phyloP scores from a whole-genome alignment of 2,113 vertebrate genomes.

The Prionailurus viverrinus region DNA sequence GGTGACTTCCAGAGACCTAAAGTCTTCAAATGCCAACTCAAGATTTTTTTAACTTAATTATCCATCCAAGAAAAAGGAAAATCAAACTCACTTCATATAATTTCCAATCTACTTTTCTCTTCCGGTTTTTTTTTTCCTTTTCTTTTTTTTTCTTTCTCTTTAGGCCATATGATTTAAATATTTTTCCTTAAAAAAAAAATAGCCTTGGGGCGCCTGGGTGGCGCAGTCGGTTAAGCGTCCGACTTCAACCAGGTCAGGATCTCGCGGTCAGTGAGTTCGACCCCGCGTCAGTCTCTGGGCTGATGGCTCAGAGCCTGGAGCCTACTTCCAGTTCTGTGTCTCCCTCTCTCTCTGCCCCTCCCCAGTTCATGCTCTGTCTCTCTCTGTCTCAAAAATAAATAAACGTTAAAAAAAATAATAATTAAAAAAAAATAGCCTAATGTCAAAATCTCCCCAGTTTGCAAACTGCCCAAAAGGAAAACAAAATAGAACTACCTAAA shows the following conservation, averaged over 20 bases:
- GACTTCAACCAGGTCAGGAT: too few relatives aligned
- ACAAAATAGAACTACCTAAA: neutral
- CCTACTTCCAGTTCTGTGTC: too few relatives aligned
- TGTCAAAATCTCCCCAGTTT: neutral
- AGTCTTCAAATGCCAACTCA: neutral
- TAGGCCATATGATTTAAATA: neutral
- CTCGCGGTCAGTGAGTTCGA: too few relatives aligned
- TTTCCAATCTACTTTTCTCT: neutral
- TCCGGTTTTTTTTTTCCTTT: neutral
- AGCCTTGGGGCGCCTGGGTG: neutral
- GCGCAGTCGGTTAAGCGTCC: too few relatives aligned
- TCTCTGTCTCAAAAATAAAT: too few relatives aligned
- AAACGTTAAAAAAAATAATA: too few relatives aligned
- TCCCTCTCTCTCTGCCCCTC: too few relatives aligned
- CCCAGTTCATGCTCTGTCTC: too few relatives aligned
- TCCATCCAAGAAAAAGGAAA: neutral
- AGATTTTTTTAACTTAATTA: neutral
- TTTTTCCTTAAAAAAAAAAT: neutral
- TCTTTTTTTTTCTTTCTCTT: neutral
- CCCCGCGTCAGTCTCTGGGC: too few relatives aligned
- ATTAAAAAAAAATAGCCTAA: neutral
- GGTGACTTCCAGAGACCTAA: neutral
- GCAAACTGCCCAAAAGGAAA: neutral
- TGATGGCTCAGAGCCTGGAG: too few relatives aligned
- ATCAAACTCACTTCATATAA: neutral